phyloP scores from a whole-genome alignment of 2,888 invertebrate species.

The Labia minor region DNA sequence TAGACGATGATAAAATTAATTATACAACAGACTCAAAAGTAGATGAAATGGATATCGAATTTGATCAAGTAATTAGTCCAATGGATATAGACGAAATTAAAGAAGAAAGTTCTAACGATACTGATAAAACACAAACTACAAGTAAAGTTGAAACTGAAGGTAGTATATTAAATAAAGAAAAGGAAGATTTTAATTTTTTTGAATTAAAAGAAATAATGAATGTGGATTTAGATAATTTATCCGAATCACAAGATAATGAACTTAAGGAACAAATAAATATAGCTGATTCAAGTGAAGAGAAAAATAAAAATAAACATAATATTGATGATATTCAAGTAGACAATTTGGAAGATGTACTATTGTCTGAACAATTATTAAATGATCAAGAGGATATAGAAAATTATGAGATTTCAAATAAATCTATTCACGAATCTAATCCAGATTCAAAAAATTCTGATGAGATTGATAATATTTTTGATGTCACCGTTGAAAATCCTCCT shows the following conservation, averaged over 20 bases:
- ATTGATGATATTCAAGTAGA: background rate
- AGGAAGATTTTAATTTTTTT: too few species aligned
- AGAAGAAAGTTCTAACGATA: too few species aligned
- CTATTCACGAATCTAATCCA: background rate
- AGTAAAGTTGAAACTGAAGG: too few species aligned
- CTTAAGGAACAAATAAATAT: background rate
- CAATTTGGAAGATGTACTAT: background rate
- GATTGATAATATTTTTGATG: background rate
- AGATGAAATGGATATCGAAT: too few species aligned
- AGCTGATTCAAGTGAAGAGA: background rate
- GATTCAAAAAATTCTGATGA: background rate
- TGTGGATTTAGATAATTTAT: background rate
- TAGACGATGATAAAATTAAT: too few species aligned
- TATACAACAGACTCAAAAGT: too few species aligned
- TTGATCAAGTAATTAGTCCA: too few species aligned
- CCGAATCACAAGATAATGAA: background rate
- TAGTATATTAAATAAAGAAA: too few species aligned
- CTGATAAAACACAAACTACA: too few species aligned
- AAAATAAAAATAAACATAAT: background rate
- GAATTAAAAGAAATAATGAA: background rate
- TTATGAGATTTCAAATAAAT: background rate
- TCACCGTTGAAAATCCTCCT: too few species aligned
- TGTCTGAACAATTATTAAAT: background rate
- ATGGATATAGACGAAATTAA: too few species aligned
- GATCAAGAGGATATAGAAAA: background rate